Conservation (phyloP, 2,113 vertebrate species). For the Crocuta crocuta region DNA sequence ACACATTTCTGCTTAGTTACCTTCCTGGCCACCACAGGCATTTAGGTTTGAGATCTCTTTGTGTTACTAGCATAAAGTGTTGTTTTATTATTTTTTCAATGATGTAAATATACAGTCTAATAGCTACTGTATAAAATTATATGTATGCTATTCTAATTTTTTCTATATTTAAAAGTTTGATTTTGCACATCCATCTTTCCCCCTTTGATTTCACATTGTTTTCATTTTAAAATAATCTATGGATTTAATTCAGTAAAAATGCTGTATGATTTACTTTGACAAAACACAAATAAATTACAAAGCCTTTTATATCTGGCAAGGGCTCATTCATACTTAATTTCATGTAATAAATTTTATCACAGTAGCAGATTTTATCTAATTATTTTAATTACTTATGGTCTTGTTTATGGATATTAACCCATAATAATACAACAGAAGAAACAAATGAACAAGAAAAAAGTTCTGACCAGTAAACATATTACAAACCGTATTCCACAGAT, state of each 20-base stretch:
- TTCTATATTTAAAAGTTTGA: not conserved
- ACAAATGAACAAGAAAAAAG: not conserved
- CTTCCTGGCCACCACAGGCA: not conserved
- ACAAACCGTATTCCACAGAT: not conserved
- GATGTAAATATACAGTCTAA: not conserved
- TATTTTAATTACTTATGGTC: not conserved
- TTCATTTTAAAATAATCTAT: not conserved
- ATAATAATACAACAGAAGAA: not conserved
- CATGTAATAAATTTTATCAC: not conserved
- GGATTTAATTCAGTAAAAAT: not conserved
- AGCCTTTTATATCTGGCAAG: not conserved
- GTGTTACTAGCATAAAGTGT: not conserved
- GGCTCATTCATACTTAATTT: not conserved
- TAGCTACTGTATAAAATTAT: not conserved
- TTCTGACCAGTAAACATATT: not conserved
- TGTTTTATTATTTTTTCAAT: not conserved
- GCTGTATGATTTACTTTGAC: not conserved
- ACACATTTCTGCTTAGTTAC: not conserved
- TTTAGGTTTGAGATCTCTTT: not conserved
- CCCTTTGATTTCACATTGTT: not conserved
- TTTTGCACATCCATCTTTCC: not conserved
- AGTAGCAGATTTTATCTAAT: not conserved
- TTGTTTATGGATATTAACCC: not conserved
- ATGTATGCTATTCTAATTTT: not conserved
- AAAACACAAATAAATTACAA: slow-evolving; percentile 20